phyloP scores from a whole-genome alignment of 30 jellyfish, hydroid and myxozoan species.

The Cassiopea andromeda region DNA sequence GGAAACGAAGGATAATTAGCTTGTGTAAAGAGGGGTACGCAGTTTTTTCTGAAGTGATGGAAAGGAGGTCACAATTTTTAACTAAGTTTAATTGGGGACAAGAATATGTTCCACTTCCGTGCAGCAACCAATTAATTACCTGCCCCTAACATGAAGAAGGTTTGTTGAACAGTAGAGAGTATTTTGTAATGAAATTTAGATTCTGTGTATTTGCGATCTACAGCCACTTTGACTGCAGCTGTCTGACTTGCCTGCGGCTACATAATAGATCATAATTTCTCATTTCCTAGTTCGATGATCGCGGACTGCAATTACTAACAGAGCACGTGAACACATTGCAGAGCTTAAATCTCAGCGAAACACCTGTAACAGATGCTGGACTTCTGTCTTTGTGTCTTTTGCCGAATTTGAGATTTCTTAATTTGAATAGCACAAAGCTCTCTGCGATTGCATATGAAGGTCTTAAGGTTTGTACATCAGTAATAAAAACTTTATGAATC shows the following conservation, averaged over 20 bases:
- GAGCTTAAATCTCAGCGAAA: conserved; percentile 85
- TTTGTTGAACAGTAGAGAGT: no score
- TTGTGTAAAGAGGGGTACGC: no score
- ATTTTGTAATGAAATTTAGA: no score
- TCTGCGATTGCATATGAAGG: conserved; percentile 84
- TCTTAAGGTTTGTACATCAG: conserved; percentile 65
- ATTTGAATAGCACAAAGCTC: conserved; percentile 89
- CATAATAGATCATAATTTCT: background rate
- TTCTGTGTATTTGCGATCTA: no score
- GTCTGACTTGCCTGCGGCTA: background rate
- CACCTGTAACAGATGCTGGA: conserved; percentile 90
- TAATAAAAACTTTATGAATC: background rate
- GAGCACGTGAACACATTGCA: conserved; percentile 76
- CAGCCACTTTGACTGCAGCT: no score
- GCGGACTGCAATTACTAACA: conserved; percentile 75
- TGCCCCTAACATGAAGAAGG: no score
- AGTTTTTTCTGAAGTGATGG: no score
- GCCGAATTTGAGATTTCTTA: conserved; percentile 72
- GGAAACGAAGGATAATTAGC: no score
- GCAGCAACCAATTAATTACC: no score
- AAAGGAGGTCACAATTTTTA: no score
- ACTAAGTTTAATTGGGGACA: no score
- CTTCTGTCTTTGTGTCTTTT: conserved; percentile 57
- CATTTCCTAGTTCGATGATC: conserved; percentile 83
- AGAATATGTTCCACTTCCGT: no score